A percentile compares a stretch with the other conserved stretches of the same genome.
phyloP scores from a whole-genome alignment of 2,113 vertebrate species.

The Panthera uncia region DNA sequence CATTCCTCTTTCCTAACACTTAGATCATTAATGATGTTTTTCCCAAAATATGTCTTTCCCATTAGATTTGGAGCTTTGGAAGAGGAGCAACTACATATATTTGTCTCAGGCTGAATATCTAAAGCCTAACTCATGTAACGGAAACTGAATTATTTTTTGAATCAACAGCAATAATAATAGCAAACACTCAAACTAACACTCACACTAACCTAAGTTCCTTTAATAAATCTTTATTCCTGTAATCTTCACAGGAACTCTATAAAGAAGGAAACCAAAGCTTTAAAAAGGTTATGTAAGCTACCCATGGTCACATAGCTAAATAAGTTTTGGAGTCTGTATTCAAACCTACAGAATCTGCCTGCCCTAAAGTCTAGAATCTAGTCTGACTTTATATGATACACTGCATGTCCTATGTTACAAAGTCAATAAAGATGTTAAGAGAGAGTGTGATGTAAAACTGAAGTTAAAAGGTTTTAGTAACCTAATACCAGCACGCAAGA shows the following conservation, averaged over 20 bases:
- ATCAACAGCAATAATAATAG: background rate
- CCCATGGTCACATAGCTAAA: background rate
- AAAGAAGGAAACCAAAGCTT: background rate
- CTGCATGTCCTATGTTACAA: background rate
- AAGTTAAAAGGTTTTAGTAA: background rate
- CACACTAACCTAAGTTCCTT: background rate
- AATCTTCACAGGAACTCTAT: background rate
- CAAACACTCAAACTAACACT: background rate
- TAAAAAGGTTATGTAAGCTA: background rate
- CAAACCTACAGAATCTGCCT: background rate
- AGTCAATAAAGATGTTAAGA: background rate
- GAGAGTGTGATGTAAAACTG: background rate
- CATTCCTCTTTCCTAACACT: background rate
- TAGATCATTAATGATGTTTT: background rate
- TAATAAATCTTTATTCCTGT: background rate
- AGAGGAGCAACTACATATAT: background rate
- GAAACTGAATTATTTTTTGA: background rate
- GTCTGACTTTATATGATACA: background rate
- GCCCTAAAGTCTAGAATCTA: background rate
- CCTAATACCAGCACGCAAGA: background rate
- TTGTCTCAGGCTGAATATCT: background rate
- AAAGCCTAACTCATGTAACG: background rate
- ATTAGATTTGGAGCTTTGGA: background rate
- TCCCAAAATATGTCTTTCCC: background rate
- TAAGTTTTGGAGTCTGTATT: background rate